Conservation (phyloP, 2,888 invertebrate genomes). For the Thymelicus sylvestris region DNA sequence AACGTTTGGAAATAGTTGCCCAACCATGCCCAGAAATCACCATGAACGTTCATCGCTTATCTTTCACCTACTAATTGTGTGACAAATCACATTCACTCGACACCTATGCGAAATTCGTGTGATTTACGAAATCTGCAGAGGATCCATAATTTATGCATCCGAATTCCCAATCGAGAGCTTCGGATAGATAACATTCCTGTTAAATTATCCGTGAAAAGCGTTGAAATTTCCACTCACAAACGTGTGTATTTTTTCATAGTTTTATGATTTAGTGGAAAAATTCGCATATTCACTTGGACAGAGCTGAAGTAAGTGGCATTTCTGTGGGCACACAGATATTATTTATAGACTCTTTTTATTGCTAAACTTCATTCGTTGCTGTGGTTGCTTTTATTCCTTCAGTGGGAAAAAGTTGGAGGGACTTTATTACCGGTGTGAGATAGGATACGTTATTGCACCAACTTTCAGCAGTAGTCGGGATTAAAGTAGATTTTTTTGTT, state of each 20-base stretch:
- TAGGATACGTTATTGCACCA: constrained; percentile 82
- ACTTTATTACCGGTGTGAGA: constrained; percentile 83
- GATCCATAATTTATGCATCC: constrained; percentile 58
- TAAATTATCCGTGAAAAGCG: constrained; percentile 65
- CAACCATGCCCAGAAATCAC: background rate
- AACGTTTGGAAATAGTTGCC: background rate
- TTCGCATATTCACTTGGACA: constrained; percentile 62
- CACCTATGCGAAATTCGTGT: constrained; percentile 54
- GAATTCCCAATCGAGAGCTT: constrained; percentile 48
- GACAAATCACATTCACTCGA: constrained; percentile 34
- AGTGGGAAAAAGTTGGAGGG: constrained; percentile 79
- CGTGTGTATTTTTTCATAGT: constrained; percentile 41
- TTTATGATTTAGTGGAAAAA: constrained; percentile 50
- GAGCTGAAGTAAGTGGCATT: constrained; percentile 68
- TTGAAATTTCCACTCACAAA: constrained; percentile 45
- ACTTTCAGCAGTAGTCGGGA: constrained; percentile 72
- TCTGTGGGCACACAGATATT: constrained; percentile 75
- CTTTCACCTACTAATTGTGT: background rate
- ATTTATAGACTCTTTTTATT: constrained; percentile 82
- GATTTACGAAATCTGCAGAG: constrained; percentile 60
- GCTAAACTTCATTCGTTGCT: constrained; percentile 82
- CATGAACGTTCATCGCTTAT: background rate
- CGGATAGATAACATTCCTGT: constrained; percentile 57
- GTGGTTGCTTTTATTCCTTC: constrained; percentile 82
- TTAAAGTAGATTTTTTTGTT: constrained; percentile 78